Evolutionary conservation across 2,113 vertebrate species (phyloP), one percentile per base, ranked within the genome.

Genomic region (Rhineura floridana): DNA sequence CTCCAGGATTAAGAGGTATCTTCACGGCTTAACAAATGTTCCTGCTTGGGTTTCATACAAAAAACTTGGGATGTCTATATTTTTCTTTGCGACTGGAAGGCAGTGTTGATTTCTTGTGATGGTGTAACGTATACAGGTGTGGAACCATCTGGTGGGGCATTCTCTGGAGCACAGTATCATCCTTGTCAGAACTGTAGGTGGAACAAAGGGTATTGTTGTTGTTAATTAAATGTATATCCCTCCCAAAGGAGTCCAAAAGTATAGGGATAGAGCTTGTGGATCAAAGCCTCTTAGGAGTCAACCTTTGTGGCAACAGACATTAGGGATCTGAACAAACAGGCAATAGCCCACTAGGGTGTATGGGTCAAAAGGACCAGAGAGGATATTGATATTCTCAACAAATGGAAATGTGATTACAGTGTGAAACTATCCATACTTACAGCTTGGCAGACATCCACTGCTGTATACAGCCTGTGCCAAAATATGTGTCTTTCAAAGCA

Each of bases 71-170:
- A 1, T 62, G 25, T 0, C 86, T 13, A 25, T 1, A 0, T 11
- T 46, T 1, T 10, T 44, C 83, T 28, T 67, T 69, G 52, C 0
- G 0, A 19, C 46, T 5, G 1, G 63, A 42, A 79, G 23, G 69
- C 28, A 9, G 1, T 0, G 11, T 62, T 0, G 30, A 62, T 81
- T 5, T 46, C 28, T 59, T 72, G 30, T 81, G 39, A 44, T 30
- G 30, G 50, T 21, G 0, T 0, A 2, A 39, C 5, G 23, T 0
- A n/a, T 65, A 19, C 70, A 75, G 33, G 13, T 44, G 0, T 1
- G 1, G 28, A 6, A 6, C 28, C 25, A 15, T 10, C 42, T 13
- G 52, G 0, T 0, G 0, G 0, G 13, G n/a, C 72, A 52, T 85
- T n/a, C 0, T 25, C 9, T 0, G 7, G 87, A 19, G 52, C 1